These are phyloP conservation scores for Prosopocoilus inquinatus DNA, from an alignment of 2,888 invertebrate species.

Conservation along the genomic window DNA sequence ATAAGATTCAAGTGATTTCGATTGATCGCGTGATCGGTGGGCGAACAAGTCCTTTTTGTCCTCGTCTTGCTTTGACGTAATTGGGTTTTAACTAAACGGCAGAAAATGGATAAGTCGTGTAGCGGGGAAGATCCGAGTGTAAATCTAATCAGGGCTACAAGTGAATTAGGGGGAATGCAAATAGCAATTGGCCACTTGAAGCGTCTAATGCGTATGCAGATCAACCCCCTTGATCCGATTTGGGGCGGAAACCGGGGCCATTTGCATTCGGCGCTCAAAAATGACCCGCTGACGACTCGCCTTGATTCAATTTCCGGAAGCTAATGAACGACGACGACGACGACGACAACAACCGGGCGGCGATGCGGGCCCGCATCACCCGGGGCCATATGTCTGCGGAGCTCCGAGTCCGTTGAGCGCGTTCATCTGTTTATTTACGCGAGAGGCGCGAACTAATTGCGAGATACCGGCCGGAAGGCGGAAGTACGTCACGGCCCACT, in stretches of 20 bases:
- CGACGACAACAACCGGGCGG: too few species aligned
- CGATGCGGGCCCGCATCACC: too few species aligned
- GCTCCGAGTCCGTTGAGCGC: conserved; percentile 1
- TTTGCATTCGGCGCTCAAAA: conserved; percentile 21
- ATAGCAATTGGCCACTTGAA: conserved; percentile 51
- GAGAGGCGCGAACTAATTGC: neutral
- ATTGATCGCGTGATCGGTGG: too few species aligned
- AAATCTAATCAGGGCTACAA: conserved; percentile 46
- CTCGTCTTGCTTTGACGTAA: conserved; percentile 36
- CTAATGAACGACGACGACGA: conserved; percentile 36
- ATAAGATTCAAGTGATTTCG: too few species aligned
- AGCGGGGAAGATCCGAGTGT: conserved; percentile 33
- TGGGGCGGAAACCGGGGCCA: conserved; percentile 31
- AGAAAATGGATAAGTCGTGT: conserved; percentile 53
- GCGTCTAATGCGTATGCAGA: conserved; percentile 39
- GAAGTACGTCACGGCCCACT: conserved; percentile 33
- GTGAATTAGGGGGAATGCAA: conserved; percentile 39
- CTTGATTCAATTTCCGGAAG: conserved; percentile 43
- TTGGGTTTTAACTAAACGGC: conserved; percentile 53
- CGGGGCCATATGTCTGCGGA: conserved; percentile 25
- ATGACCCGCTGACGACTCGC: conserved; percentile 29
- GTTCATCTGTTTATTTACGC: neutral
- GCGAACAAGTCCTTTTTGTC: too few species aligned
- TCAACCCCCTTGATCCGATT: conserved; percentile 46
- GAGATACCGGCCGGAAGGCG: conserved; percentile 25